Evolutionary conservation across 1,140 invertebrate genomes (phyloP).

Genomic region (Amyelois transitella): DNA sequence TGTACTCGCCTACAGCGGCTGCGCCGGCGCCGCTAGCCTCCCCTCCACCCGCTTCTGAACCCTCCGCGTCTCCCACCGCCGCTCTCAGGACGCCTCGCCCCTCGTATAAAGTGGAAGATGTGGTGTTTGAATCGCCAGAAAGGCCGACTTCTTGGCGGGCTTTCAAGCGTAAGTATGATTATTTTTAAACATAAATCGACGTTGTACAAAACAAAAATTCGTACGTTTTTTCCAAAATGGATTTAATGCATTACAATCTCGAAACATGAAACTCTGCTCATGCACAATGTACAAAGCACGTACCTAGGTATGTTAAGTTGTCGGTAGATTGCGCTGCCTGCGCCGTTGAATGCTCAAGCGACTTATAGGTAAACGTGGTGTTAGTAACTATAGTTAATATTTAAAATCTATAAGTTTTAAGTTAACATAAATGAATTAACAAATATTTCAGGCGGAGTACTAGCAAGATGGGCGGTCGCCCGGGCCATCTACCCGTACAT

Average conservation of each 20-base stretch:
- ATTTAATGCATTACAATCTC: no score
- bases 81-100: conserved; percentile 49
- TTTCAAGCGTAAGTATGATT: conserved; percentile 76
- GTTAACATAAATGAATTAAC: background rate
- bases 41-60: conserved; percentile 41
- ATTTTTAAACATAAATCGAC: no score
- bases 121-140: conserved; percentile 80
- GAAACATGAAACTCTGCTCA: no score
- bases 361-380: no score
- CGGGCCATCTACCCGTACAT: conserved; percentile 91
- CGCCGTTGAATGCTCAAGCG: no score
- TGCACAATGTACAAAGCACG: no score
- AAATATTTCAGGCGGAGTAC: conserved; percentile 77
- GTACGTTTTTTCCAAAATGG: no score
- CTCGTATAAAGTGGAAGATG: conserved; percentile 87
- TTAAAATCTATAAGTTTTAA: no score
- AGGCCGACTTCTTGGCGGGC: conserved; percentile 75
- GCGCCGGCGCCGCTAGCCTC: conserved; percentile 56
- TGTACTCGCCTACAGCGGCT: conserved; percentile 81
- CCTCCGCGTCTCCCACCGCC: conserved; percentile 35
- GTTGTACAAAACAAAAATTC: no score
- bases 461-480: conserved; percentile 83
- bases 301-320: no score
- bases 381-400: no score
- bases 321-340: no score